Evolutionary conservation across 2,797 vertebrate genomes (phyloP), one percentile per base, ranked within the genome.

Genomic region (Holocentrus rufus): DNA sequence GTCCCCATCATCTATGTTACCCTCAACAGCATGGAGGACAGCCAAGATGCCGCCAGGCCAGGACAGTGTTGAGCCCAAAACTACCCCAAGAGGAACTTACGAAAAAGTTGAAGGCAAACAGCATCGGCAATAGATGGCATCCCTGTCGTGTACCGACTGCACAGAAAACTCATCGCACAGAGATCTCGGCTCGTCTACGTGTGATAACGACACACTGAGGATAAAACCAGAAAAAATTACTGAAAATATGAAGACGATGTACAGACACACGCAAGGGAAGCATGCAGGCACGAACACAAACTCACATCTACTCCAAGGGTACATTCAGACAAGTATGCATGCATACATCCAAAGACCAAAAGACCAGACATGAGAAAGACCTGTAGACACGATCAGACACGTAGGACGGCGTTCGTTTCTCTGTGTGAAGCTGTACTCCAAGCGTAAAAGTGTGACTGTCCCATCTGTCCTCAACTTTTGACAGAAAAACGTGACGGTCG

Each of bases 1-100:
- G 97, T 98, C 56, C 97, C 97, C 77, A 93, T 97, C 86, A 92
- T 96, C 91, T 98, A 97, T 0, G 95, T 99, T 83, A 96, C 96
- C 55, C 90, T 95, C 44, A 81, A 63, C 1, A 15, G 76, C 66
- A 64, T 34, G 59, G 92, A 93, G 77, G 91, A 93, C 61, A 83
- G 83, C 58, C 85, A 52, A 62, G 88, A 81, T 0, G 66, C 74
- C 27, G 1, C 31, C 0, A 52, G 65, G 47, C 72, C 52, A 20
- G 7, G 34, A 10, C 77, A 42, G 54, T 68, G 60, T 71, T 85
- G 85, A 87, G 49, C 23, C 23, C 1, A 7, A 49, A 9, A 3
- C 69, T 50, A n/a, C 23, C 27, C 30, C 5, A 5, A 4, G 56
- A 36, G 22, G 20, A 22, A 47, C n/a, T 2, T 5, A 59, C 34